Evolutionary conservation across 2,113 vertebrate species (phyloP).

Genomic region (Hippocampus mohnikei): DNA sequence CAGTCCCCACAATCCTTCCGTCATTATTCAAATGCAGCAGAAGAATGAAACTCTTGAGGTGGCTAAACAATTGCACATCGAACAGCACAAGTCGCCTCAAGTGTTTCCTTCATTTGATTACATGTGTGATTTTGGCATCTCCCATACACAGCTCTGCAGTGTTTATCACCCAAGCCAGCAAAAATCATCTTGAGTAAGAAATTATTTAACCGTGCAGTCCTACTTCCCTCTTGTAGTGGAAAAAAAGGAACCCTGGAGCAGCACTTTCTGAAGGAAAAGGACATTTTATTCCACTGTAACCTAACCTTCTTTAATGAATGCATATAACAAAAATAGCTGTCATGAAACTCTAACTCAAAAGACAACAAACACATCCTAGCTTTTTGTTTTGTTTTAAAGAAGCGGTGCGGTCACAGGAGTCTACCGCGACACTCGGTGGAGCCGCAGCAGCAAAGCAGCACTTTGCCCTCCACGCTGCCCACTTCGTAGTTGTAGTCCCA

Average conservation of each 20-base stretch:
- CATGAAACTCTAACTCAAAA: background rate
- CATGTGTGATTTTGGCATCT: too few relatives aligned
- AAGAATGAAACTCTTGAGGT: background rate
- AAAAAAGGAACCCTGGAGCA: background rate
- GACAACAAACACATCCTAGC: background rate
- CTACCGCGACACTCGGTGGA: conserved; percentile 92
- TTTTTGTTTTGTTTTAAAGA: conserved; percentile 7
- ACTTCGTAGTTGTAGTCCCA: conserved; percentile 99
- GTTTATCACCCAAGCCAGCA: too few relatives aligned
- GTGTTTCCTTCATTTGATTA: too few relatives aligned
- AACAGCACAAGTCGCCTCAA: background rate
- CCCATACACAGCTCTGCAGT: too few relatives aligned
- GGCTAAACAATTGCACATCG: background rate
- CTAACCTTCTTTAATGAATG: conserved; percentile 19
- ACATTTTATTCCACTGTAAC: conserved; percentile 51
- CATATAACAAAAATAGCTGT: background rate
- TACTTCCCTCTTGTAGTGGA: background rate
- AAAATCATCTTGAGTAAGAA: too few relatives aligned
- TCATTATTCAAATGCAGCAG: background rate
- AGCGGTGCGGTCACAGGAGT: conserved; percentile 71
- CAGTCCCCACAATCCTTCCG: too few relatives aligned
- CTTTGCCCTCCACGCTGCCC: conserved; percentile 95
- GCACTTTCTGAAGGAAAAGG: conserved; percentile 18
- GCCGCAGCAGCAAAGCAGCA: conserved; percentile 96
- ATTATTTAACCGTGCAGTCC: background rate